These are phyloP conservation scores for Ostrea denselamellosa DNA, from an alignment of 1,140 invertebrate species.

Conservation along the genomic window DNA sequence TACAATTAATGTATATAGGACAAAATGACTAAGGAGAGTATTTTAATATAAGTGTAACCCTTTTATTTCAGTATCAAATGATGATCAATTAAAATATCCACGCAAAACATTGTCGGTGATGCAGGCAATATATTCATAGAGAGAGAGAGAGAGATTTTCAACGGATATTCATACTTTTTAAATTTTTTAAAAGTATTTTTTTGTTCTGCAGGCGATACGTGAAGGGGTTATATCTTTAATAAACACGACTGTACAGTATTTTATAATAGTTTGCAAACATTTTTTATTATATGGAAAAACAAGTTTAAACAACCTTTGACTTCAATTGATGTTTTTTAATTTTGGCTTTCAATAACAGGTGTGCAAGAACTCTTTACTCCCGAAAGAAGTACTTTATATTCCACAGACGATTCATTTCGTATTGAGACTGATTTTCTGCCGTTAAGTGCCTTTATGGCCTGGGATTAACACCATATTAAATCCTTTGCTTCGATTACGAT, in stretches of 20 bases:
- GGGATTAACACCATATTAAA: background rate
- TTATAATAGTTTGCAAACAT: background rate
- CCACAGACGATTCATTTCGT: background rate
- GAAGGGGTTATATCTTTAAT: background rate
- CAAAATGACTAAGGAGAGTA: too few species aligned
- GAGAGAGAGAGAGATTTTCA: too few species aligned
- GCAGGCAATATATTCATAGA: too few species aligned
- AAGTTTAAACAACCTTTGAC: conserved; percentile 29
- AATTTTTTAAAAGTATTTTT: background rate
- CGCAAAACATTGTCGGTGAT: too few species aligned
- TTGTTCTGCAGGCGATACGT: background rate
- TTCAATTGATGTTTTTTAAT: conserved; percentile 13
- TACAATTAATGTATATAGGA: too few species aligned
- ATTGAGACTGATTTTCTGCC: background rate
- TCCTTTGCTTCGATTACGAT: background rate
- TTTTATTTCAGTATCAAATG: too few species aligned
- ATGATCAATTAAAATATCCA: too few species aligned
- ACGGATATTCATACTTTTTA: too few species aligned
- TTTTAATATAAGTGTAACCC: too few species aligned
- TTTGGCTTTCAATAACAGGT: background rate
- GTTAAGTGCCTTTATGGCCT: background rate
- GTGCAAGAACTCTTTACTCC: background rate
- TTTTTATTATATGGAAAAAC: conserved; percentile 7
- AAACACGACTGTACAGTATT: background rate
- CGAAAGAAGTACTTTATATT: background rate